A percentile compares a stretch with the other conserved stretches of the same genome.
phyloP scores from a whole-genome alignment of 2,113 vertebrate genomes.

The Porphyrio hochstetteri region DNA sequence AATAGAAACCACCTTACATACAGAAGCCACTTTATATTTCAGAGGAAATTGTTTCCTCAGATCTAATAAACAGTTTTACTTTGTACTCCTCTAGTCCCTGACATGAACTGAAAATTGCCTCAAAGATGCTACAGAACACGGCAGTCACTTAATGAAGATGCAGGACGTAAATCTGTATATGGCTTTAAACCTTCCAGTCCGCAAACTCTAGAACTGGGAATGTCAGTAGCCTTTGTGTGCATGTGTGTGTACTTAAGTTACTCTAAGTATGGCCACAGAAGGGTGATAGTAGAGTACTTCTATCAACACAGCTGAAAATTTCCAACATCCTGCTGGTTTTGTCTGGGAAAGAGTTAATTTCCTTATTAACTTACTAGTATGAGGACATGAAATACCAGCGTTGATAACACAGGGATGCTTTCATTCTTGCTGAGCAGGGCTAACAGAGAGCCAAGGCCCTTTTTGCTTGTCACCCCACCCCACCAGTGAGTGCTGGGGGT shows the following conservation, averaged over 20 bases:
- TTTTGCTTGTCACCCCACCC: too few relatives aligned
- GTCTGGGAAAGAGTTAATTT: too few relatives aligned
- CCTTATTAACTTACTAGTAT: too few relatives aligned
- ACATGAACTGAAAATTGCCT: not conserved
- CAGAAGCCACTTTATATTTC: not conserved
- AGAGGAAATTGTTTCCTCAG: not conserved
- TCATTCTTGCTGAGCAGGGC: too few relatives aligned
- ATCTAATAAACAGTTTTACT: not conserved
- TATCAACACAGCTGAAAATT: not conserved
- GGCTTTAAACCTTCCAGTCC: not conserved
- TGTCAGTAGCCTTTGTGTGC: not conserved
- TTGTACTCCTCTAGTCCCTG: not conserved
- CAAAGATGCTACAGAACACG: not conserved
- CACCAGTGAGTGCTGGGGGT: too few relatives aligned
- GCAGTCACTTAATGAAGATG: not conserved
- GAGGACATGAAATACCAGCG: too few relatives aligned
- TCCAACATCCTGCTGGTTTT: not conserved
- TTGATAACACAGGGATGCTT: too few relatives aligned
- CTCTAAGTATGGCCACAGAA: not conserved
- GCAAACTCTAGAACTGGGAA: not conserved
- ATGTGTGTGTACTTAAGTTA: not conserved
- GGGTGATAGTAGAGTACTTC: not conserved
- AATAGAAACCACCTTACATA: not conserved
- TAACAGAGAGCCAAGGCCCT: too few relatives aligned
- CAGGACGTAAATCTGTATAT: not conserved